Conservation (phyloP, 2,113 vertebrate genomes). For the Naja naja region DNA sequence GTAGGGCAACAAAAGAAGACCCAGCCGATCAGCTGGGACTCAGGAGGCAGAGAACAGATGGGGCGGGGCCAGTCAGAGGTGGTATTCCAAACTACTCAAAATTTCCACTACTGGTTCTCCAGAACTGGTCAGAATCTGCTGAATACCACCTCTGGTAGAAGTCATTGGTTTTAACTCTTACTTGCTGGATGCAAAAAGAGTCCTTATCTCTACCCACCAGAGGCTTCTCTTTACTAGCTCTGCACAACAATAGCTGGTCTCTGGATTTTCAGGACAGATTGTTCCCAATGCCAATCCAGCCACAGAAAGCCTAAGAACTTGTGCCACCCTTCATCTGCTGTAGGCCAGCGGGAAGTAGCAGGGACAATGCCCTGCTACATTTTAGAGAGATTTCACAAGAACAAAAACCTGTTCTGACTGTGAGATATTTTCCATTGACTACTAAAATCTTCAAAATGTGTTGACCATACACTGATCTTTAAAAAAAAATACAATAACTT, state of each 20-base stretch:
- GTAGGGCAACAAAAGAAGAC: too few relatives aligned
- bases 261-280: not conserved
- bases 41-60: too few relatives aligned
- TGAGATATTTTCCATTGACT: not conserved
- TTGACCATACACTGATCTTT: not conserved
- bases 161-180: not conserved
- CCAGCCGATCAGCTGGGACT: too few relatives aligned
- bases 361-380: too few relatives aligned
- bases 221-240: not conserved
- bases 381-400: not conserved
- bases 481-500: not conserved
- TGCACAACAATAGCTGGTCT: not conserved
- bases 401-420: not conserved
- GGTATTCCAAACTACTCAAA: too few relatives aligned
- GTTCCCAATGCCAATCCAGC: not conserved
- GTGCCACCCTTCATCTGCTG: not conserved
- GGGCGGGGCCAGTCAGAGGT: too few relatives aligned
- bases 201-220: too few relatives aligned
- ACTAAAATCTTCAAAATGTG: not conserved
- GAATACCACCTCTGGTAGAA: too few relatives aligned
- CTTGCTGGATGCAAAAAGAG: not conserved
- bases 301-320: not conserved
- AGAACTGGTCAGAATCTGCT: too few relatives aligned
- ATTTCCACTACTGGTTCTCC: too few relatives aligned
- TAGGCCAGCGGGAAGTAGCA: too few relatives aligned